Conservation (phyloP, 2,797 vertebrate genomes). For the Tragopan temminckii region DNA sequence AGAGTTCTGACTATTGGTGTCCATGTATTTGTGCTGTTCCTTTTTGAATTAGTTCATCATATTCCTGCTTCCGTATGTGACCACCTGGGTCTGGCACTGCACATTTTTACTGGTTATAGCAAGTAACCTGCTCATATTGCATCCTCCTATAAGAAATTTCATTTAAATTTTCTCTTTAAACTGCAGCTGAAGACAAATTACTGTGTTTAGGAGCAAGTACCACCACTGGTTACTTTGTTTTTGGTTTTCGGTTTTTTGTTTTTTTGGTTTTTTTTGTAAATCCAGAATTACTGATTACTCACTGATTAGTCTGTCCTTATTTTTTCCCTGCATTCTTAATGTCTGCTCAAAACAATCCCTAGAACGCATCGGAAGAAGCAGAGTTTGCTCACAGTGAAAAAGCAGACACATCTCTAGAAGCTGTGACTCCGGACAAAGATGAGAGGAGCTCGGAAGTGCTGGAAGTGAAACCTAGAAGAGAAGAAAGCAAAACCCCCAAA, state of each 20-base stretch:
- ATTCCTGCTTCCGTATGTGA: background rate
- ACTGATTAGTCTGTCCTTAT: background rate
- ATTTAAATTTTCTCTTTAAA: background rate
- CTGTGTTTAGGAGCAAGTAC: background rate
- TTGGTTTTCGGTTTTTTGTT: too few species aligned
- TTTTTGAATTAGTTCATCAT: background rate
- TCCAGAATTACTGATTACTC: too few species aligned
- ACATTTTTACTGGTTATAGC: background rate
- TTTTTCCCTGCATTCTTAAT: background rate
- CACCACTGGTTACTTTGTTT: background rate
- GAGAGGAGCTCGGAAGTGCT: background rate
- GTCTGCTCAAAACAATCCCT: slow-evolving; percentile 25
- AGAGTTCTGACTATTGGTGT: background rate
- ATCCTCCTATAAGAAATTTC: fast-evolving
- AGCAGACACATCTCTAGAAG: slow-evolving; percentile 28
- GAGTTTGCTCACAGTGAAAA: slow-evolving; percentile 58
- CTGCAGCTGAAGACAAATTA: background rate
- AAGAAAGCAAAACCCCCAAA: slow-evolving; percentile 83
- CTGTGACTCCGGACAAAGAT: slow-evolving; percentile 28
- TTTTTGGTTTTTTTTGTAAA: too few species aligned
- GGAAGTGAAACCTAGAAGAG: slow-evolving; percentile 60
- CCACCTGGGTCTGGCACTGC: background rate
- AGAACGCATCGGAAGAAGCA: slow-evolving; percentile 77
- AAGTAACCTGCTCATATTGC: fast-evolving
- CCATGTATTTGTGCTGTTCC: too few species aligned